These are phyloP conservation scores for Vanessa tameamea DNA, from an alignment of 1,140 invertebrate genomes.

Conservation along the genomic window DNA sequence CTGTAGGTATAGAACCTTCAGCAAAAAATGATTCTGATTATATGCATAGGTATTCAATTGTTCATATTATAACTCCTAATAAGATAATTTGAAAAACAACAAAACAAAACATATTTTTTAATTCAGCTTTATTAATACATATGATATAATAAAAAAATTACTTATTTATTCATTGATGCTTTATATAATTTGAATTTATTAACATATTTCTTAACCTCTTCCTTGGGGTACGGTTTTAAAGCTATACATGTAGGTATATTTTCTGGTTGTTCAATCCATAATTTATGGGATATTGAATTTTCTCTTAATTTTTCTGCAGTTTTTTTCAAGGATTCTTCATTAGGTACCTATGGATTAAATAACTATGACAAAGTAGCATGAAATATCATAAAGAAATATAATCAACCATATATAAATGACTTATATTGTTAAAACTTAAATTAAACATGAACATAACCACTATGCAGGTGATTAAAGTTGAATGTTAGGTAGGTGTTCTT, in stretches of 20 bases:
- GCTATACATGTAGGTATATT: slow-evolving; percentile 97
- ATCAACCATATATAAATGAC: too few species aligned
- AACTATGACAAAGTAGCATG: too few species aligned
- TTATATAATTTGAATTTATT: slow-evolving; percentile 91
- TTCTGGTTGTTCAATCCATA: slow-evolving; percentile 99
- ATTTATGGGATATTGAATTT: slow-evolving; percentile 91
- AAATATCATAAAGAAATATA: too few species aligned
- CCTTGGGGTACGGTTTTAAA: slow-evolving; percentile 94
- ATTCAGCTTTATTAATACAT: not conserved
- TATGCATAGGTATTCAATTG: too few species aligned
- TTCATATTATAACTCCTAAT: too few species aligned
- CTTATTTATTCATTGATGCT: slow-evolving; percentile 39
- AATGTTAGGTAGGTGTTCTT: too few species aligned
- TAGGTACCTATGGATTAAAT: slow-evolving; percentile 82
- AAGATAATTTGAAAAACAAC: not conserved
- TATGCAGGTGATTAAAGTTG: too few species aligned
- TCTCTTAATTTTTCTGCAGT: slow-evolving; percentile 86
- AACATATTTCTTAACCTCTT: slow-evolving; percentile 91
- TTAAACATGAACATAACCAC: too few species aligned
- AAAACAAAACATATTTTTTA: not conserved
- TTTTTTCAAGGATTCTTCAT: slow-evolving; percentile 87
- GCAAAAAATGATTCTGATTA: too few species aligned
- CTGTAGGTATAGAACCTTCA: too few species aligned
- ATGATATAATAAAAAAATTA: not conserved
- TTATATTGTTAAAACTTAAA: too few species aligned